These are phyloP conservation scores for Morone saxatilis DNA, from an alignment of 2,113 vertebrate genomes.

Conservation along the genomic window DNA sequence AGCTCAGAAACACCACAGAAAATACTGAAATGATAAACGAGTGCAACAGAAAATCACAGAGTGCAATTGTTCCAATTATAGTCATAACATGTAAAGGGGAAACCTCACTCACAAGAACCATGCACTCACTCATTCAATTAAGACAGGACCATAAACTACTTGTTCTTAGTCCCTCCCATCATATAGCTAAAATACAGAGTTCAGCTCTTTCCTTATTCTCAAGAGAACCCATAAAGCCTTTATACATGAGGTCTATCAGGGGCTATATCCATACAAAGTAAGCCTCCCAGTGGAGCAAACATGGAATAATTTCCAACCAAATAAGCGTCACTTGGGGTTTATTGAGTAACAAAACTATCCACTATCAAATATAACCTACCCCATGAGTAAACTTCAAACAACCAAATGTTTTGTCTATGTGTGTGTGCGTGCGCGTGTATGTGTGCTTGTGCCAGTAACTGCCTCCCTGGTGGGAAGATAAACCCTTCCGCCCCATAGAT, in stretches of 20 bases:
- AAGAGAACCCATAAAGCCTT: constrained; percentile 50
- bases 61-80: background rate
- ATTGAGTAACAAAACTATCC: constrained; percentile 51
- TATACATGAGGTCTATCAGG: constrained; percentile 27
- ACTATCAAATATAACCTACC: constrained; percentile 49
- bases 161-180: background rate
- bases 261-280: constrained; percentile 44
- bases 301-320: constrained; percentile 49
- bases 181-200: background rate
- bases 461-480: constrained; percentile 69
- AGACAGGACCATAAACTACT: background rate
- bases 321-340: constrained; percentile 44
- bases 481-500: constrained; percentile 73
- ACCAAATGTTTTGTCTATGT: constrained; percentile 39
- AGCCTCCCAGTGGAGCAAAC: constrained; percentile 39
- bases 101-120: background rate
- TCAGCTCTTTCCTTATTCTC: constrained; percentile 35
- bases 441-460: constrained; percentile 47
- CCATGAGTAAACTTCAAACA: constrained; percentile 68
- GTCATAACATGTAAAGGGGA: too few species aligned
- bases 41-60: background rate
- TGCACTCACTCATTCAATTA: background rate
- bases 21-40: background rate
- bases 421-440: too few species aligned
- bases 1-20: background rate